These are phyloP conservation scores for Globicephala melas DNA, from an alignment of 2,113 vertebrate genomes.

Conservation along the genomic window DNA sequence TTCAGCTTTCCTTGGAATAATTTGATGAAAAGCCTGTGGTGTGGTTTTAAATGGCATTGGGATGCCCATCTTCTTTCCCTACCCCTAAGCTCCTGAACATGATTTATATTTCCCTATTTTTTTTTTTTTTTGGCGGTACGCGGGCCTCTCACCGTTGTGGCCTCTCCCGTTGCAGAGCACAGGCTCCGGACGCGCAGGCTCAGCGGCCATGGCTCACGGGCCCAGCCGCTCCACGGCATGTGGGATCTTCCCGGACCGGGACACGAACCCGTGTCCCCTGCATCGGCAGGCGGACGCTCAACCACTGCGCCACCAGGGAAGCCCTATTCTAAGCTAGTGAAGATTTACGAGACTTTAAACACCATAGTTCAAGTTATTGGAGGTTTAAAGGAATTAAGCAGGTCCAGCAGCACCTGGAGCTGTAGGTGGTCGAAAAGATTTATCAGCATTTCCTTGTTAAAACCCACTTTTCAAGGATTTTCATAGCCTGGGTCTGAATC, in stretches of 20 bases:
- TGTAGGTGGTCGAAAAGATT: constrained; percentile 47
- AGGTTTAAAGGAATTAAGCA: constrained; percentile 64
- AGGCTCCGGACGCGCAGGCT: no score
- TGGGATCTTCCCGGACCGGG: no score
- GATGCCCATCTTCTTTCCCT: constrained; percentile 51
- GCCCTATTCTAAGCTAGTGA: constrained; percentile 72
- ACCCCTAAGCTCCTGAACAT: constrained; percentile 67
- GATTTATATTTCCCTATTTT: constrained; percentile 75
- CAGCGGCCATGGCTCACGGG: no score
- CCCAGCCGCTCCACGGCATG: no score
- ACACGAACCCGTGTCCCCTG: no score
- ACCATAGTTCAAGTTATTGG: constrained; percentile 66
- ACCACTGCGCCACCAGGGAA: no score
- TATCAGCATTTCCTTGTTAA: constrained; percentile 54
- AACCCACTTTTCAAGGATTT: constrained; percentile 43
- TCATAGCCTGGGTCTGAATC: constrained; percentile 18
- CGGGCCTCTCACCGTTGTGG: no score
- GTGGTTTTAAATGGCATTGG: constrained; percentile 49
- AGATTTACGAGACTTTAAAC: constrained; percentile 78
- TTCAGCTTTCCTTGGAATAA: constrained; percentile 31
- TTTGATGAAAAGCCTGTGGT: constrained; percentile 34
- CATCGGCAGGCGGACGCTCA: no score
- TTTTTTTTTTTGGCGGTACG: constrained; percentile 24
- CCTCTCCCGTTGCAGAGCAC: no score
- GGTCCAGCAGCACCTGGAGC: neutral